Evolutionary conservation across 1,140 invertebrate genomes (phyloP), one percentile per base, ranked within the genome.

Genomic region (Atta texana): DNA sequence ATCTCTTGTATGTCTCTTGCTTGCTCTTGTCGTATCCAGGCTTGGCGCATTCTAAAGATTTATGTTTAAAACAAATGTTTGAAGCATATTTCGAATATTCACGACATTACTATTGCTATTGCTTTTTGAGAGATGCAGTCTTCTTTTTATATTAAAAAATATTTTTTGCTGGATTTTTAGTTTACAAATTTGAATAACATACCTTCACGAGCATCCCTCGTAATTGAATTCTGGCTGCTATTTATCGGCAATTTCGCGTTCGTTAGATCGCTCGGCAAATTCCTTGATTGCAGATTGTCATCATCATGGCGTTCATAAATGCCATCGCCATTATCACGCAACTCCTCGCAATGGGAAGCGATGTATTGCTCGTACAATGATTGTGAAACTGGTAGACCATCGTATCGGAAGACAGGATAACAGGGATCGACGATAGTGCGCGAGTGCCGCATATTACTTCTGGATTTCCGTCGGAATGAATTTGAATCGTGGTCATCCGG

Each of bases 391-490:
- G 97, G 96, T 44, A 97, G 95, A 3, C 97, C 97, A 80, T 98
- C 96, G 57, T 95, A 95, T 89, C 97, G 96, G 90, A 98, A 97
- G 14, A 97, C 96, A 31, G 97, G 97, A 95, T 97, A 97, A 69
- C 95, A 96, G 24, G 97, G 97, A 95, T 98, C 97, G 44, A 97
- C 96, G 74, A 98, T 97, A 1, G 97, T 97, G 78, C 97, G 96
- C 18, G 95, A 97, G 64, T 92, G 91, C 16, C 87, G 81, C 16
- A 92, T 93, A 28, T 81, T 87, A 12, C 0, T 44, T 57, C 14
- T 6, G 18, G 31, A 14, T 34, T 88, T 89, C 69, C 88, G 92
- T 69, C 61, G 90, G 0, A 84, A 39, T 34, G 87, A 85, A 8
- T 94, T 93, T 3, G 91, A 90, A 4, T 94, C 93, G 8, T 90